phyloP scores from a whole-genome alignment of 2,797 vertebrate species.

The Moxostoma hubbsi region DNA sequence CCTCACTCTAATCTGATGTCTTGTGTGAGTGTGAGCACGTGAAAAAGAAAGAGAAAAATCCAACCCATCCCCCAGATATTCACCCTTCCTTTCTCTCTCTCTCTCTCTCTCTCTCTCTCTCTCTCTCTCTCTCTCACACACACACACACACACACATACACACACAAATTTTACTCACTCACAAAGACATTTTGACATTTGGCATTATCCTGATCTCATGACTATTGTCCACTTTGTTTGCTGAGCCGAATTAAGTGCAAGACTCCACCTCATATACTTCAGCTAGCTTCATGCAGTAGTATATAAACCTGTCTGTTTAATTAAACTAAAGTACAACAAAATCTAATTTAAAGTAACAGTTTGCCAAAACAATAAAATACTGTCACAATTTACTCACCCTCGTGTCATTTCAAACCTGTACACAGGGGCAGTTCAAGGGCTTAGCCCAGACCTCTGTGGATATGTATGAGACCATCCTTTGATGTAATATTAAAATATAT shows the following conservation, averaged over 20 bases:
- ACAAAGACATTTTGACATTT: not conserved
- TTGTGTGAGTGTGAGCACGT: constrained; percentile 5
- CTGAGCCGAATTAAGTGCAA: not conserved
- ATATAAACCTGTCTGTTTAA: not conserved
- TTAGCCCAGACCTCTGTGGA: too few species aligned
- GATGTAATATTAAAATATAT: too few species aligned
- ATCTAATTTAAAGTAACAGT: not conserved
- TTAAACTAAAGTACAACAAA: not conserved
- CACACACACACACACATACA: not conserved
- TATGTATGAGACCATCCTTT: too few species aligned
- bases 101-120: too few species aligned
- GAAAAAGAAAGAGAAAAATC: constrained; percentile 27
- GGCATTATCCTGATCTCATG: not conserved
- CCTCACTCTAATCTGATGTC: constrained; percentile 48
- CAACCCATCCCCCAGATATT: constrained; percentile 8
- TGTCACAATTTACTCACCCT: too few species aligned
- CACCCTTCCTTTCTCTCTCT: not conserved
- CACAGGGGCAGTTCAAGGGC: too few species aligned
- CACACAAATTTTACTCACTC: not conserved
- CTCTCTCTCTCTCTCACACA: not conserved
- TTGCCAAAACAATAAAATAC: too few species aligned
- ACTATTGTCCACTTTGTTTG: constrained; percentile 11
- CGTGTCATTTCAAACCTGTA: too few species aligned
- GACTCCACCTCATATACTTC: constrained; percentile 1
- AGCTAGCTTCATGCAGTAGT: not conserved